Base-by-base conservation (phyloP, 2,113 vertebrate species). In the Oryzias javanicus region DNA sequence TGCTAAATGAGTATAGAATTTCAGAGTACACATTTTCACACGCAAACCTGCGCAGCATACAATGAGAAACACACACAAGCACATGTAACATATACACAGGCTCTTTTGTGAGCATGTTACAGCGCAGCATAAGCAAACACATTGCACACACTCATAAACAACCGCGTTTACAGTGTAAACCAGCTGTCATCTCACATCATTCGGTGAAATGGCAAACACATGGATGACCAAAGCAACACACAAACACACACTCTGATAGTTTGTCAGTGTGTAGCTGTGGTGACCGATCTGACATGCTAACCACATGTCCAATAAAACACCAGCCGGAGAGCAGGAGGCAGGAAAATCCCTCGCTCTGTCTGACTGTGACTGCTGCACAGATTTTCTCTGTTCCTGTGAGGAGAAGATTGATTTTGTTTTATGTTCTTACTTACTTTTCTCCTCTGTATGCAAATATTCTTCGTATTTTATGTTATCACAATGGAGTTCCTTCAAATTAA, bases 221-320 rank as follows among this genome's bases (percentile, higher is more conserved):
- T 7, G 49, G 42, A 60, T 18, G 12, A 60, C 51, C 54, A 70
- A 47, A 35, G 35, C 35, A 10, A 55, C 62, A 62, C 62, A 64
- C 49, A 52, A 8, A 35, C 35, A 35, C 35, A 35, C 53, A 62
- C 56, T 62, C 56, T 54, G 24, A 59, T 27, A 59, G 35, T 56
- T 51, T 46, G 63, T 70, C 40, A 64, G 60, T 79, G 58, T 86
- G 78, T 81, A 72, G 70, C 40, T 70, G 81, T 67, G 72, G 75
- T 46, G 65, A 74, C 69, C 78, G 74, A 81, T 77, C 64, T 79
- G 70, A 86, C 80, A 74, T 78, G 48, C 22, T 71, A 70, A 81
- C 84, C 84, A 86, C 78, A 82, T 84, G 82, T 81, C 60, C 70
- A 82, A 84, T 83, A 83, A 84, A 87, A 79, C 67, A 64, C 77